Base-by-base conservation (phyloP, 2,888 invertebrate species). In the Laothoe populi region DNA sequence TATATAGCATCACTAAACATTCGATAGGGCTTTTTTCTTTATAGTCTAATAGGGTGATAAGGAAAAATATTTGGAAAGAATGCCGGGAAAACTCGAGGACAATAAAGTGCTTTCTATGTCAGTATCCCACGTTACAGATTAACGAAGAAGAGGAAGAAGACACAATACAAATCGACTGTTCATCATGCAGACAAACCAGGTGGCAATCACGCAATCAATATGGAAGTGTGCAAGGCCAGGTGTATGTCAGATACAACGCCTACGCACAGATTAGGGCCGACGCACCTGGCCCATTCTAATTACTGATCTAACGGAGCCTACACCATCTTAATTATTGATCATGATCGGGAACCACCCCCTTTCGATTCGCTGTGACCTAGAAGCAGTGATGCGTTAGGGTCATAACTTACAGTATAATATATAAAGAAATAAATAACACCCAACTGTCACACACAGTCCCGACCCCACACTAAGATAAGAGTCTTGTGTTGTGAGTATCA, bases 221-320 rank as follows among this genome's bases (percentile, higher is more conserved):
- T 23, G 10, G 46, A 46, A 13, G 46, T 46, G 46, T 46, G 23
- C 21, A 46, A 19, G 21, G 38, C 13, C 26, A 7, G 26, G 7
- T 38, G 38, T 38, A 38, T 35, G 4, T 35, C 35, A 35, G 66
- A 42, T 65, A 8, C 7, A 31, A 70, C 72, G 72, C 73, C 74
- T 70, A 72, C 71, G 73, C 73, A 70, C 61, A 38, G 31, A 1
- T 31, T 8, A 31, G 31, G 31, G 31, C 40, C 4, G 42, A 16
- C 76, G 77, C 83, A 82, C 79, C 78, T 79, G 75, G 73, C 72
- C 82, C 31, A 82, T 84, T 81, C 82, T 84, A 83, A 86, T 86
- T 84, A 78, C 81, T 69, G 81, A 85, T 85, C 81, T 82, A 84
- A 83, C 80, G 76, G 78, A 74, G 72, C 70, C 75, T 73, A 60